These are phyloP conservation scores for Scolopax rusticola DNA, from an alignment of 2,797 vertebrate species.

Conservation along the genomic window DNA sequence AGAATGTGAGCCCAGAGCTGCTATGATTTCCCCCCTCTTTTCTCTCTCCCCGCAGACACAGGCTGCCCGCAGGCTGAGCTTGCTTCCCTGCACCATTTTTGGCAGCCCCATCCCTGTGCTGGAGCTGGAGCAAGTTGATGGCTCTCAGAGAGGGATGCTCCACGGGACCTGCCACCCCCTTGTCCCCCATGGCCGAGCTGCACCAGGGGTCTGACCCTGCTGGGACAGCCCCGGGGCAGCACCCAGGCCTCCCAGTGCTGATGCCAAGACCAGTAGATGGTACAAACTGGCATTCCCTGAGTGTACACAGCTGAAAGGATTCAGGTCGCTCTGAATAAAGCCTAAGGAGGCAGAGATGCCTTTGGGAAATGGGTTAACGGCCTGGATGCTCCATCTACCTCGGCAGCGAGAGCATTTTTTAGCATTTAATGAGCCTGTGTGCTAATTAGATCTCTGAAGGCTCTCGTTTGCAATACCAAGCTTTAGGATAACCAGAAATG, in stretches of 20 bases:
- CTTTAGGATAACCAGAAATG: slow-evolving; percentile 29
- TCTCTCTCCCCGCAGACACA: background rate
- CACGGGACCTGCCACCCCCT: background rate
- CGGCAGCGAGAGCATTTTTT: background rate
- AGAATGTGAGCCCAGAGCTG: background rate
- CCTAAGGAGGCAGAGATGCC: background rate
- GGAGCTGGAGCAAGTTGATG: background rate
- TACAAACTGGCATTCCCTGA: rapidly evolving
- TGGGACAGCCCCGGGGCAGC: background rate
- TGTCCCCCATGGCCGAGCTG: rapidly evolving
- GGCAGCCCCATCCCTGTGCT: background rate
- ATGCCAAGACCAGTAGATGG: background rate
- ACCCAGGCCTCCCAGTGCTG: background rate
- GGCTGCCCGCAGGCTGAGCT: background rate
- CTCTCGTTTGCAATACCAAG: slow-evolving; percentile 20
- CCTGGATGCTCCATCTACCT: background rate
- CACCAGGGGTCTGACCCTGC: background rate
- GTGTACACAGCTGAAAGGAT: background rate
- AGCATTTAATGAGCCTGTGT: slow-evolving; percentile 23
- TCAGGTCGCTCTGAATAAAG: background rate
- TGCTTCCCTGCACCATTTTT: background rate
- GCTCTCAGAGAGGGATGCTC: background rate
- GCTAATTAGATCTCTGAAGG: slow-evolving; percentile 39
- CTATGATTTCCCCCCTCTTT: background rate
- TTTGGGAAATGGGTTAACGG: slow-evolving; percentile 8